phyloP scores from a whole-genome alignment of 1,140 invertebrate genomes.

The Panagrolaimus sp. region DNA sequence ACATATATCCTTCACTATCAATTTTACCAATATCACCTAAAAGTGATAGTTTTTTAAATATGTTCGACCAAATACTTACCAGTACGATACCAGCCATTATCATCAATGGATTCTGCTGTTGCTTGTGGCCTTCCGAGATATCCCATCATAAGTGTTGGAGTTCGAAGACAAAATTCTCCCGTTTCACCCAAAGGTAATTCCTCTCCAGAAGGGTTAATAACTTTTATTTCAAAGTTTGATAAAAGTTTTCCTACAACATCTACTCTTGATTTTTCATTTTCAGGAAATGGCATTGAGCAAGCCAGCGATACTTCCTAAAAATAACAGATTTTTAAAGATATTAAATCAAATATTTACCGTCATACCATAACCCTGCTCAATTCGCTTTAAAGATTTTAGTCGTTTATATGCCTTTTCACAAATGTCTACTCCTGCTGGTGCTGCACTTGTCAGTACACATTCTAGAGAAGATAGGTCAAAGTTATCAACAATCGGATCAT shows the following conservation, averaged over 20 bases:
- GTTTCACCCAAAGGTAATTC: neutral
- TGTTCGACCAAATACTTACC: too few relatives aligned
- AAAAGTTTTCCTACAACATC: slow-evolving; percentile 15
- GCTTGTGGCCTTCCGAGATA: slow-evolving; percentile 36
- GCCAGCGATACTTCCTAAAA: slow-evolving; percentile 18
- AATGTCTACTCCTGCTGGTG: slow-evolving; percentile 16
- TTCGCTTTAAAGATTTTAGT: slow-evolving; percentile 18
- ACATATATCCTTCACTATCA: slow-evolving; percentile 66
- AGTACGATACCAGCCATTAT: slow-evolving; percentile 72
- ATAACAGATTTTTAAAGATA: too few relatives aligned
- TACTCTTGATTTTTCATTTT: neutral
- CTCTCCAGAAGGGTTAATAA: slow-evolving; percentile 17
- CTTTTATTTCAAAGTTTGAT: slow-evolving; percentile 23
- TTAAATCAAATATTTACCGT: too few relatives aligned
- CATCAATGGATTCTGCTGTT: slow-evolving; percentile 64
- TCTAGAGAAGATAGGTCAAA: slow-evolving; percentile 14
- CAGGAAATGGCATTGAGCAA: slow-evolving; percentile 17
- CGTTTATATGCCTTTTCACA: slow-evolving; percentile 18
- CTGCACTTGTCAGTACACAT: slow-evolving; percentile 20
- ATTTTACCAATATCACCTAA: slow-evolving; percentile 69
- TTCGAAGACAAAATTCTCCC: slow-evolving; percentile 18
- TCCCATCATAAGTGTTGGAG: slow-evolving; percentile 35
- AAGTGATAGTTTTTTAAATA: too few relatives aligned
- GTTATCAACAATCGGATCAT: slow-evolving; percentile 3
- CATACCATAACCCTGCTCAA: slow-evolving; percentile 25